Base-by-base conservation (phyloP, 2,888 invertebrate genomes). In the Seladonia tumulorum region DNA sequence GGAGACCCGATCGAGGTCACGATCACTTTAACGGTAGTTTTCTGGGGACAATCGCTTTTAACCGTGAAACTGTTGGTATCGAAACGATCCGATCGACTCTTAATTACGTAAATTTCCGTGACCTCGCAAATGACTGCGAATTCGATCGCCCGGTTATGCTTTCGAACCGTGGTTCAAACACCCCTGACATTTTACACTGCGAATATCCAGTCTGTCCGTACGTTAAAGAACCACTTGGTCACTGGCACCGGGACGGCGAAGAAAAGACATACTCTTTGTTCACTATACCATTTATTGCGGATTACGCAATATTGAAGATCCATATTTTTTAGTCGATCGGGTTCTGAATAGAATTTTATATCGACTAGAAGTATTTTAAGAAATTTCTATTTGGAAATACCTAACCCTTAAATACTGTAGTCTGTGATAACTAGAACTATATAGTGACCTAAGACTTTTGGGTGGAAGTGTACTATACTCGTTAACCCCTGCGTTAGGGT, bases 21-120 rank as follows among this genome's bases (percentile, higher is more conserved):
- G 90, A 90, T 90, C 87, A 81, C 82, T 89, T 90, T 90, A 89
- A 90, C 90, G 90, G 90, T 90, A 90, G 82, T 90, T 90, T 83
- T 82, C 87, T 63, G 75, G 71, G 73, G 83, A 81, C 87, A 83
- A 87, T 83, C 74, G 79, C 72, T 76, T 76, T 71, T 81, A 82
- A 76, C 81, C 80, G 87, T 79, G 81, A 81, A 87, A 78, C 76
- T 29, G 57, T 70, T 49, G 49, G 60, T 42, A 57, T 78, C 60
- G 66, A 74, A 60, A 80, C 22, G 29, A n/a, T 7, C 10, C 29
- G 73, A 76, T 57, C 35, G 60, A 8, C 25, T 63, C 39, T 63
- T 75, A 72, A 72, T 84, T 63, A 57, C 63, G 18, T 22, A 35
- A 79, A 72, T 63, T n/a, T 60, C 29, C 35, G 73, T 45, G 39